Percentiles rank a stretch among this genome's conserved stretches.
These are phyloP conservation scores for Gorsachius magnificus DNA, from an alignment of 2,797 vertebrate genomes.

Conservation along the genomic window DNA sequence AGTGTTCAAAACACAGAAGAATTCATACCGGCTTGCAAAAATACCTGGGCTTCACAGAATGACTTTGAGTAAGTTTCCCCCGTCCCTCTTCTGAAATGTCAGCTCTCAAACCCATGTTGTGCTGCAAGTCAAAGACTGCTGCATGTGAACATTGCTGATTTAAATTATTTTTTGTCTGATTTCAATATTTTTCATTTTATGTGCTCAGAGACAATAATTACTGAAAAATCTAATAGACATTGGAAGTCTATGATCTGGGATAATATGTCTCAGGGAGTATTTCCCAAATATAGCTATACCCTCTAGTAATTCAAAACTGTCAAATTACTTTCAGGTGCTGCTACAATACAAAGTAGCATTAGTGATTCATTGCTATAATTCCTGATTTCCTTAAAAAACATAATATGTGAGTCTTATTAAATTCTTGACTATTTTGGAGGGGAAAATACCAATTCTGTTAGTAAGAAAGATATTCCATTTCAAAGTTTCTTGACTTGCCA, in stretches of 20 bases:
- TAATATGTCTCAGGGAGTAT: background rate
- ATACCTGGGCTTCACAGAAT: background rate
- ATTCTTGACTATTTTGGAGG: background rate
- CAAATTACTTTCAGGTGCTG: background rate
- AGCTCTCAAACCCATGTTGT: background rate
- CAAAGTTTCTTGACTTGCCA: background rate
- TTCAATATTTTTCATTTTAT: background rate
- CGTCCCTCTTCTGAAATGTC: background rate
- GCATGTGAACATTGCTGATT: background rate
- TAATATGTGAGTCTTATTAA: background rate
- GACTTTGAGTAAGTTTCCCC: background rate
- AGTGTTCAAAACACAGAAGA: background rate
- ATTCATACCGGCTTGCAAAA: background rate
- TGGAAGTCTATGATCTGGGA: background rate
- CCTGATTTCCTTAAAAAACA: background rate
- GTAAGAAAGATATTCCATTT: background rate
- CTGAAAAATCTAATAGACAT: background rate
- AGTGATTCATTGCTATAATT: background rate
- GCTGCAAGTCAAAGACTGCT: background rate
- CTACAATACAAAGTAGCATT: background rate
- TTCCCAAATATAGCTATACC: background rate
- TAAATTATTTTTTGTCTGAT: background rate
- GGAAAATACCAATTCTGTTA: background rate
- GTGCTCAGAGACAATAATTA: background rate
- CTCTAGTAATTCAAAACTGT: background rate